Conservation (phyloP, 1,140 invertebrate genomes). For the Drosophila seguyi region DNA sequence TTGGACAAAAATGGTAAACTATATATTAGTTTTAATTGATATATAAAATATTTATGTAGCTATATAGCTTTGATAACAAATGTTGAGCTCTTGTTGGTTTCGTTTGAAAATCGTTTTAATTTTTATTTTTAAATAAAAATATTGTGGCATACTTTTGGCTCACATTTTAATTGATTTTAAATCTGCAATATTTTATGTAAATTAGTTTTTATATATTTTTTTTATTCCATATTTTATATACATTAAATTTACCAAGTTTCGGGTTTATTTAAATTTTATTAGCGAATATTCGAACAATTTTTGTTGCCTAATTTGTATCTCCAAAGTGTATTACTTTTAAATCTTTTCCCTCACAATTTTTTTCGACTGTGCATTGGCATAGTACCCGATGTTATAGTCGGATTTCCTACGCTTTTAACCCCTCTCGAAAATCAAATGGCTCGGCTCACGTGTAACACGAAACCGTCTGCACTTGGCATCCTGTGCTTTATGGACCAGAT, state of each 20-base stretch:
- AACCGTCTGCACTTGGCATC: slow-evolving; percentile 66
- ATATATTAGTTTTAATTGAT: background rate
- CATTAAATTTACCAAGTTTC: background rate
- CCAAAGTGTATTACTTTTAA: background rate
- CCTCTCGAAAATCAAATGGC: slow-evolving; percentile 18
- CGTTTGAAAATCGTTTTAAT: too few species aligned
- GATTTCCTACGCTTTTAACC: slow-evolving; percentile 1
- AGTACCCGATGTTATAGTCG: slow-evolving; percentile 7
- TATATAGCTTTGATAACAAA: too few species aligned
- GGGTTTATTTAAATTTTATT: too few species aligned
- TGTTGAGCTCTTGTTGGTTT: too few species aligned
- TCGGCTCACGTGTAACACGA: slow-evolving; percentile 56
- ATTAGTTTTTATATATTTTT: background rate
- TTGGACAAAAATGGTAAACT: background rate
- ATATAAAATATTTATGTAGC: background rate
- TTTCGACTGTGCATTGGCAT: background rate
- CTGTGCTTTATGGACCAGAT: slow-evolving; percentile 72
- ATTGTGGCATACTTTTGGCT: background rate
- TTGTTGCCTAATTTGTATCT: background rate
- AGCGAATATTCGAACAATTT: too few species aligned
- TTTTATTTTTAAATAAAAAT: too few species aligned
- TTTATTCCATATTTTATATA: background rate
- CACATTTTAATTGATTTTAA: background rate
- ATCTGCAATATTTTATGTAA: background rate
- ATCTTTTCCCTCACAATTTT: background rate